These are phyloP conservation scores for Parauchenoglanis ngamensis DNA, from an alignment of 2,797 vertebrate genomes.

Conservation along the genomic window DNA sequence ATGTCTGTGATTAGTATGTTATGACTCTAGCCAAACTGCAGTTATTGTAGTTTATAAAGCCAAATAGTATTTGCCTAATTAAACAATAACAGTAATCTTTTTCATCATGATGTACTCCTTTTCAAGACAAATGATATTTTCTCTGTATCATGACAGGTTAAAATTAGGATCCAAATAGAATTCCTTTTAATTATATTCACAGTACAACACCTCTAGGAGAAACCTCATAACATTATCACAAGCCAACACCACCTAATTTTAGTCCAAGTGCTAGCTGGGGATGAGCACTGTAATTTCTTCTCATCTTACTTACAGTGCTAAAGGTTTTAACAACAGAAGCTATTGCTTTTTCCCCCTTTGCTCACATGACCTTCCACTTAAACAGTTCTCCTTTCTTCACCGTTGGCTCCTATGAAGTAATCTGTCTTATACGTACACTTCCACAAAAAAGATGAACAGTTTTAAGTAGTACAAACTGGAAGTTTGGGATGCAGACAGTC, in stretches of 20 bases:
- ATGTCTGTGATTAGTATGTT: not conserved
- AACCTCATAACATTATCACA: not conserved
- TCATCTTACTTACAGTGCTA: not conserved
- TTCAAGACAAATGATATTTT: not conserved
- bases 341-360: not conserved
- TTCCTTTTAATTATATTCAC: slow-evolving; percentile 8
- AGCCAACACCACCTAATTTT: slow-evolving; percentile 13
- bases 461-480: not conserved
- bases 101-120: not conserved
- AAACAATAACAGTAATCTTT: not conserved
- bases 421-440: not conserved
- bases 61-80: not conserved
- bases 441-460: not conserved
- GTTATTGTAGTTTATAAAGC: not conserved
- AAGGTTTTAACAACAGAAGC: not conserved
- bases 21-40: not conserved
- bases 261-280: not conserved
- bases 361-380: not conserved
- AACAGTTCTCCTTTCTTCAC: not conserved
- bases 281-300: not conserved
- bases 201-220: not conserved
- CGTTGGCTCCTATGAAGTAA: too few species aligned
- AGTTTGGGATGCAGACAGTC: not conserved
- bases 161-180: not conserved
- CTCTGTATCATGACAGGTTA: not conserved